Evolutionary conservation across 64 coral and sea anemone genomes (phyloP), one percentile per base, ranked within the genome.

Genomic region (Dendrophyllia cribrosa): DNA sequence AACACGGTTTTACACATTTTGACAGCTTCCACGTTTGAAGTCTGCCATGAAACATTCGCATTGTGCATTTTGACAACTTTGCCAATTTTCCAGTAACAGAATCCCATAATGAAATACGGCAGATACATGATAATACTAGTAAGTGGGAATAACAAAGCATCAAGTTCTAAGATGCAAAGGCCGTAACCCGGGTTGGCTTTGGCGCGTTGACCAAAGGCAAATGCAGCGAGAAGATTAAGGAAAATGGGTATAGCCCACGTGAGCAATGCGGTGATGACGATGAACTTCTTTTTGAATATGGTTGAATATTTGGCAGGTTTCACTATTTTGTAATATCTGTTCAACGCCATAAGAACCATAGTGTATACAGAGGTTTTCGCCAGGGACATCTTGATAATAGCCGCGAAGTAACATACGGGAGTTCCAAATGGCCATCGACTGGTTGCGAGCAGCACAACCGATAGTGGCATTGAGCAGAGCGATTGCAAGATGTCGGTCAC

Each of bases 311-410:
- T 89, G 73, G 72, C 13, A n/a, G 87, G 13, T 45, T 89, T 89
- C 25, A 89, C 87, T 19, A 89, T 89, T 20, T 74, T 76, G 24
- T 49, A 89, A 26, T 66, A 89, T 76, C 87, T 45, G 74, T 89
- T 89, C 19, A 89, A 17, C 9, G 87, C 71, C 26, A 89, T 89
- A 7, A 89, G 74, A 77, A 51, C 64, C 87, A 89, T 89, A 3
- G 72, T 89, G 73, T 89, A 52, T 26, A 77, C 64, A 4, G 87
- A 89, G 19, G 56, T 52, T 17, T 76, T 72, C 4, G 87, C 55
- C 26, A 89, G 19, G 55, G 73, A 60, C 17, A 89, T 44, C 24
- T 74, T 74, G 19, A 72, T 77, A 49, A 89, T 76, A 9, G 52
- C 87, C 22, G 58, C 51, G 8, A 77, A 25, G 9, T 44, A 52